A percentile compares a stretch with the other conserved stretches of the same genome.
Conservation (phyloP, 2,113 vertebrate genomes). For the Hippopotamus amphibius region DNA sequence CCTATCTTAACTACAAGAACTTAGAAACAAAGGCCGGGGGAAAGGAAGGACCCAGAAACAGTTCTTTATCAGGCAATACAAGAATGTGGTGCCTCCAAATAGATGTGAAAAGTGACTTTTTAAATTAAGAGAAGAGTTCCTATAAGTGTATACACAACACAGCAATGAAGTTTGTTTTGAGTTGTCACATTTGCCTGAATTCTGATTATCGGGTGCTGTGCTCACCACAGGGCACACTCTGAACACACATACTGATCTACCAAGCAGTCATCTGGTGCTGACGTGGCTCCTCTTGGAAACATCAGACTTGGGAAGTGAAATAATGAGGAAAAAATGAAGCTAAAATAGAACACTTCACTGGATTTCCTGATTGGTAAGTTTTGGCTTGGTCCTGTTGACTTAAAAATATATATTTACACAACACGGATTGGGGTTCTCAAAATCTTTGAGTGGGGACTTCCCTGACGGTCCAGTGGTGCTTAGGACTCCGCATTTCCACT, state of each 20-base stretch:
- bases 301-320: background rate
- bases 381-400: background rate
- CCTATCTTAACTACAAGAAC: constrained; percentile 53
- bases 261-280: background rate
- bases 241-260: background rate
- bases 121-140: background rate
- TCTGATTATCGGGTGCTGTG: background rate
- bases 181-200: background rate
- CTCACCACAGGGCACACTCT: background rate
- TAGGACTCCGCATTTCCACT: background rate
- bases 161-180: background rate
- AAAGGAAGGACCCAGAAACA: background rate
- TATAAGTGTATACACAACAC: background rate
- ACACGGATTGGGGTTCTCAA: background rate
- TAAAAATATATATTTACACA: background rate
- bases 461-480: background rate
- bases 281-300: background rate
- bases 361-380: background rate
- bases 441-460: background rate
- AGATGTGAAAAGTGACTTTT: constrained; percentile 2
- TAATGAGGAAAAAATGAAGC: background rate
- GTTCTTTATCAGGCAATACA: background rate
- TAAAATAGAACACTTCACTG: background rate
- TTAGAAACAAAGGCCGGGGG: background rate
- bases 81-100: background rate